Base-by-base conservation (phyloP, 2,113 vertebrate species). In the Pelecanus crispus region DNA sequence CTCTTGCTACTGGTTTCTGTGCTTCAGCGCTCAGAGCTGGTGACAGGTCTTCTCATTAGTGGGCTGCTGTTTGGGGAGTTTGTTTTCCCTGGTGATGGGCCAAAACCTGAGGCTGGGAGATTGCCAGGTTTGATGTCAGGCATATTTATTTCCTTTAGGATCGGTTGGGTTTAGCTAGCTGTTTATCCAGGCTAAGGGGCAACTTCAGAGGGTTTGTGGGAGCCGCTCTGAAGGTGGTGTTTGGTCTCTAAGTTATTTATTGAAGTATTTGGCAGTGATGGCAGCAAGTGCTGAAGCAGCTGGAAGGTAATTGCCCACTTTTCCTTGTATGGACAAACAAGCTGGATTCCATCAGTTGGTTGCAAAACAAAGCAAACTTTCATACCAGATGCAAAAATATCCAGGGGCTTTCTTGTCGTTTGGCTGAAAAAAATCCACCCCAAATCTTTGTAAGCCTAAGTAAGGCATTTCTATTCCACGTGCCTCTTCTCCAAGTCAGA, bases 21-120 rank as follows among this genome's bases (percentile, higher is more conserved):
- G 62, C 58, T 89, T 59, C 45, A 68, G 70, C 0, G 1, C 49
- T 67, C 61, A 52, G 73, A 81, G 56, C 20, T 13, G 6, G 89
- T 92, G 94, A 89, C 84, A 66, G 71, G 71, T 71, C 88, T 67
- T 88, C 86, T 94, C 94, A 73, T 49, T 85, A 89, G 77, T 45
- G 78, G 70, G 78, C 81, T 92, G 66, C 86, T 85, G 49, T 91
- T 89, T 22, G 20, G 52, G 49, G 78, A 92, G 34, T 85, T 91
- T 95, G 66, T 95, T 97, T 96, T 83, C 38, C 58, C 82, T 96
- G 94, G 95, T 87, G 73, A 65, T 73, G 62, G 42, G 96, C 89
- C 95, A 97, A 89, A 97, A 82, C 70, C 81, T 85, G 84, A 61
- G 36, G 14, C 42, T 97, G 91, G 81, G 62, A 94, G 89, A 75